Base-by-base conservation (phyloP, 2,113 vertebrate species). In the Tachysurus vachellii region DNA sequence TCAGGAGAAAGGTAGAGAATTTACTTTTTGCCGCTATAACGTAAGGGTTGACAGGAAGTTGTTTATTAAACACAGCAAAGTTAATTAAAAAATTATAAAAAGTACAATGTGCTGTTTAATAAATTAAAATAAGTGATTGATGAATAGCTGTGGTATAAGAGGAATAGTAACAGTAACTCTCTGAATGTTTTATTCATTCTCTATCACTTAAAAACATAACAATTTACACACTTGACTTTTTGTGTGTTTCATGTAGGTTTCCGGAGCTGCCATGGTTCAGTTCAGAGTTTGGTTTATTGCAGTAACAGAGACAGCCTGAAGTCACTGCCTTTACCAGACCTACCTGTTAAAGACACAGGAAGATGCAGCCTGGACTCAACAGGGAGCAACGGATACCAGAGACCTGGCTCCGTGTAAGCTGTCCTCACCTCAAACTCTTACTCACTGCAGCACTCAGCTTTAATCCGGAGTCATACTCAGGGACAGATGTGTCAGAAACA, bases 341-440 rank as follows among this genome's bases (percentile, higher is more conserved):
- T 97, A 90, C 96, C 95, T 81, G 92, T 95, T 0, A 97, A 96
- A 94, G 95, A 94, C 92, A 92, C 93, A 47, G 92, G 94, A n/a
- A 94, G 94, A 85, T 91, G 92, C 89, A 94, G 94, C 89, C 92
- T 93, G 84, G 96, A 95, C 90, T 94, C 94, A 2, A 84, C 95
- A 8, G 94, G 96, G 36, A 98, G 95, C 93, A 99, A 99, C 47
- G 97, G 97, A 80, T 99, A 99, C 93, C 97, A 98, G 93, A 97
- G 95, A 85, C 98, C 98, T 0, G 97, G 95, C 88, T 97, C 97
- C 68, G 90, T 98, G 98, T 99, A 96, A 98, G 98, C 91, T 28
- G 16, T 8, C n/a, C 83, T 80, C 28, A 23, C 23, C 9, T 57
- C 82, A 31, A 66, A 28, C n/a, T 76, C 12, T 70, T 80, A 64